A percentile compares a stretch with the other conserved stretches of the same genome.
Evolutionary conservation across 2,888 invertebrate genomes (phyloP).

Genomic region (Lasioglossum vierecki): DNA sequence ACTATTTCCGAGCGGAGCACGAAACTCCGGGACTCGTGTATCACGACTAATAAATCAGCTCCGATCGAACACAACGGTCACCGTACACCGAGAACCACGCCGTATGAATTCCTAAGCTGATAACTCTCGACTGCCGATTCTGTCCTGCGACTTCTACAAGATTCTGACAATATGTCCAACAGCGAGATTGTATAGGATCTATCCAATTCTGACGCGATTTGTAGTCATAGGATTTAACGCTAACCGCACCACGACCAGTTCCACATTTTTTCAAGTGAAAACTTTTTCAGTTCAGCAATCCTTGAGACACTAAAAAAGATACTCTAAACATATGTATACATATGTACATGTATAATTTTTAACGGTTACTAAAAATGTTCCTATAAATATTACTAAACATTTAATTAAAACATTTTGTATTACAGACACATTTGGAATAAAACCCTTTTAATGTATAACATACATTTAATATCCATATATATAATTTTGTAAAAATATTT

Average conservation of each 20-base stretch:
- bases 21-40: conserved; percentile 13
- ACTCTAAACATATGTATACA: background rate
- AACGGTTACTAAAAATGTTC: background rate
- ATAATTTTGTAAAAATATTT: background rate
- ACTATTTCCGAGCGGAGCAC: background rate
- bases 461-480: background rate
- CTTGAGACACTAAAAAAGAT: background rate
- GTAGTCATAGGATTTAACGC: too few relatives aligned
- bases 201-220: too few relatives aligned
- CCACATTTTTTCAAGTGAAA: too few relatives aligned
- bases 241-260: too few relatives aligned
- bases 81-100: background rate
- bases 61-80: conserved; percentile 30
- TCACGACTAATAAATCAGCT: conserved; percentile 43
- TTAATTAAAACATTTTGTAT: background rate
- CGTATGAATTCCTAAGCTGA: conserved; percentile 42
- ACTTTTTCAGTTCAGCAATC: background rate
- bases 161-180: conserved; percentile 8
- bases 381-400: background rate
- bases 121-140: conserved; percentile 32
- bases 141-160: background rate
- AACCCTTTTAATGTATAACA: background rate
- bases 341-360: background rate
- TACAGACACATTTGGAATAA: background rate
- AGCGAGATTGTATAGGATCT: background rate